Percentiles rank a stretch among this genome's conserved stretches.
phyloP scores from a whole-genome alignment of 2,888 invertebrate genomes.

The Acronicta psi region DNA sequence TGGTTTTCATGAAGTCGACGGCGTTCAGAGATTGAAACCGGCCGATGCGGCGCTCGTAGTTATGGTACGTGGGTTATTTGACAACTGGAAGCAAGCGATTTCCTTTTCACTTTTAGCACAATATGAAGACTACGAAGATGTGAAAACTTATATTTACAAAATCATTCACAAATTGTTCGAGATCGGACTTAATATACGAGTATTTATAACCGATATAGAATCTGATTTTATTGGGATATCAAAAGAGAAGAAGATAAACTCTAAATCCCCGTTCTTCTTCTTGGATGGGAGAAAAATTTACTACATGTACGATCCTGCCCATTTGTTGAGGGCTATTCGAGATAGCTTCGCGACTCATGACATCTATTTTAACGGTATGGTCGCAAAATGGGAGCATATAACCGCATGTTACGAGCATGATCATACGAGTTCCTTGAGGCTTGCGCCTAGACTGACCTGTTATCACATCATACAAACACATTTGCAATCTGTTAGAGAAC shows the following conservation, averaged over 20 bases:
- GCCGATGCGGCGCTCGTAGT: conserved; percentile 40
- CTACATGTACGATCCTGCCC: conserved; percentile 46
- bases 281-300: conserved; percentile 39
- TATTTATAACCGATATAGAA: conserved; percentile 40
- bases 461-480: conserved; percentile 38
- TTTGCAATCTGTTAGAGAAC: conserved; percentile 27
- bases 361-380: conserved; percentile 8
- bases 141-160: conserved; percentile 22
- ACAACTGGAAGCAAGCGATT: conserved; percentile 49
- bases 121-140: conserved; percentile 18
- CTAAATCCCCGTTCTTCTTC: conserved; percentile 19
- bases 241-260: conserved; percentile 20
- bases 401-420: conserved; percentile 44
- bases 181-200: conserved; percentile 51
- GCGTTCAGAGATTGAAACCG: conserved; percentile 28
- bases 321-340: conserved; percentile 42
- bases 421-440: conserved; percentile 20
- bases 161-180: conserved; percentile 28
- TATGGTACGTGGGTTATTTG: conserved; percentile 50
- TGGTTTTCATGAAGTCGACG: conserved; percentile 51
- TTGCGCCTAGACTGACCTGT: conserved; percentile 44
- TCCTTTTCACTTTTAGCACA: conserved; percentile 29
- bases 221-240: conserved; percentile 26
- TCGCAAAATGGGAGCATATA: conserved; percentile 47
- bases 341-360: conserved; percentile 22